A percentile compares a stretch with the other conserved stretches of the same genome.
phyloP scores from a whole-genome alignment of 2,888 invertebrate species.

The Isotomurus palustris region DNA sequence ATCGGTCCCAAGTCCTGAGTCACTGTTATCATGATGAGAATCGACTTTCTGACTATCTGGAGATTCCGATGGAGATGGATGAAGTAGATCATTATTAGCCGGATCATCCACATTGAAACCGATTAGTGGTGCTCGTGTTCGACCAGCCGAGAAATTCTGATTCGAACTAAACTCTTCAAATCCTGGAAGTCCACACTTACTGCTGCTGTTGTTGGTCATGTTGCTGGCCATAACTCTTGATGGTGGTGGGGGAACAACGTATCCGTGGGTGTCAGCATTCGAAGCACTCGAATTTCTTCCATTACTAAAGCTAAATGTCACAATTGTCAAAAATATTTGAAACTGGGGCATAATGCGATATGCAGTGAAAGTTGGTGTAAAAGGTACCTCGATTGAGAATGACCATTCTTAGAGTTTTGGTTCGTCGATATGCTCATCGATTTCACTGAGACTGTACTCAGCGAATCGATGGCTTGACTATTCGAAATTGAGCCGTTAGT shows the following conservation, averaged over 20 bases:
- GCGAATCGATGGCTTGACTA: constrained; percentile 31
- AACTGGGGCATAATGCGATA: not conserved
- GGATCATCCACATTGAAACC: constrained; percentile 6
- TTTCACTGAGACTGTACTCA: constrained; percentile 33
- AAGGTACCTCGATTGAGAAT: constrained; percentile 31
- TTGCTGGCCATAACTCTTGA: constrained; percentile 30
- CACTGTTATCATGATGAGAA: constrained; percentile 64
- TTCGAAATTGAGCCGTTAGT: constrained; percentile 13
- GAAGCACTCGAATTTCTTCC: constrained; percentile 14
- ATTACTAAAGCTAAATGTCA: constrained; percentile 42
- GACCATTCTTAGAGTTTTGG: constrained; percentile 13
- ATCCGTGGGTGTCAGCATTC: constrained; percentile 18
- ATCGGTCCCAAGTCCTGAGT: constrained; percentile 70
- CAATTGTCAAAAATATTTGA: not conserved
- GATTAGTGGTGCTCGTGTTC: constrained; percentile 6
- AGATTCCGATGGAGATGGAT: constrained; percentile 43
- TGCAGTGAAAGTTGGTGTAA: not conserved
- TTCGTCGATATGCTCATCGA: constrained; percentile 15
- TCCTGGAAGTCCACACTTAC: constrained; percentile 33
- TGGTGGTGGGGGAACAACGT: constrained; percentile 38
- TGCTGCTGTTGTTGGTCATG: constrained; percentile 17
- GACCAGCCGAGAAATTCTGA: constrained; percentile 12
- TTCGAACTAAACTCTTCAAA: constrained; percentile 13
- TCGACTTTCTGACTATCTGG: constrained; percentile 44
- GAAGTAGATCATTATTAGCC: constrained; percentile 28